Evolutionary conservation across 2,797 vertebrate genomes (phyloP), one percentile per base, ranked within the genome.

Genomic region (Oophaga sylvatica): DNA sequence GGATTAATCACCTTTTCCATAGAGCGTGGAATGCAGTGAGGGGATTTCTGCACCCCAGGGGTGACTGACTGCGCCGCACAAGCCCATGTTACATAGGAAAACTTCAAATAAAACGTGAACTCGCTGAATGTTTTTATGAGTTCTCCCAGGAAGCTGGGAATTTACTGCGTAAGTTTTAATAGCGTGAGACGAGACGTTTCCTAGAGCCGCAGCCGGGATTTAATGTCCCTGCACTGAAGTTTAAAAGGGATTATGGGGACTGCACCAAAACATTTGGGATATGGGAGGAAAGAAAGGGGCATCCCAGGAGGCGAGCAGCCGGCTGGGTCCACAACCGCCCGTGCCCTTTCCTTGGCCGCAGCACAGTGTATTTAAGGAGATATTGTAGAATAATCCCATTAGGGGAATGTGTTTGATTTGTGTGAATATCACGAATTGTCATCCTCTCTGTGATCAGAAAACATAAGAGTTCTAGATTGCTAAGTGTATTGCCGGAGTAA

Each of bases 201-300:
- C 67, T 67, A 31, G 6, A 45, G 87, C 65, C 65, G 56, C 22
- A 70, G 20, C 22, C 71, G 59, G 75, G 75, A 45, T 81, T 88
- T 85, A 81, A 81, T 88, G 83, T 81, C 79, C 62, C 83, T 75
- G 87, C 87, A 81, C 78, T 88, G 56, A 67, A 76, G 81, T 53
- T 45, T 76, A 53, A 76, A 48, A 77, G 75, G 75, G 59, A 81
- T 41, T 63, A 73, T 63, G 20, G 73, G 67, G 77, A 80, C 87
- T 88, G 87, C 87, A 88, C 77, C 87, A 88, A 88, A 88, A 76
- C 62, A 67, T 88, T 85, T 88, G 48, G 82, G 83, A 85, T 77
- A 60, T 41, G 35, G 65, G 67, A 79, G 75, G 63, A n/a, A 41
- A 41, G 5, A 76, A 76, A 59, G 84, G 70, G 82, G 78, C 82